Conservation (phyloP, 2,888 invertebrate genomes). For the Incurvaria masculella region DNA sequence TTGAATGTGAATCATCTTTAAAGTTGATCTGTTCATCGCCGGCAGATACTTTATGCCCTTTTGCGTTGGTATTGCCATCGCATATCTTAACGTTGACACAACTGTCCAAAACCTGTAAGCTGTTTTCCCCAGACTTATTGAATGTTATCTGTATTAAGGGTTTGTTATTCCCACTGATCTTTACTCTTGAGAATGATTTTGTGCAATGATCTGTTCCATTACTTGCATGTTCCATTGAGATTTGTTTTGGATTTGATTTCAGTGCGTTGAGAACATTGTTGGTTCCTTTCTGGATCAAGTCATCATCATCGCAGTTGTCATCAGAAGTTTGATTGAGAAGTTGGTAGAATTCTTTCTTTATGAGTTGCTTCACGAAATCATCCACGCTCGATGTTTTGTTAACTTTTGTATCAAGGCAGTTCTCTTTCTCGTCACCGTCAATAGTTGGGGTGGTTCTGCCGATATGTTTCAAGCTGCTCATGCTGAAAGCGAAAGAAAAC, state of each 20-base stretch:
- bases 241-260: conserved; percentile 16
- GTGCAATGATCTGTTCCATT: too few species aligned
- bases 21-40: background rate
- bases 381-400: conserved; percentile 40
- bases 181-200: conserved; percentile 36
- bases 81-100: conserved; percentile 44
- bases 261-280: conserved; percentile 33
- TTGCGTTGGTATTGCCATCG: conserved; percentile 20
- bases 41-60: background rate
- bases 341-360: conserved; percentile 40
- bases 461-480: background rate
- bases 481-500: too few species aligned
- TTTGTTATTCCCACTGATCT: conserved; percentile 47
- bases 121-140: conserved; percentile 37
- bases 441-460: background rate
- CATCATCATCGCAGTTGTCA: conserved; percentile 28
- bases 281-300: conserved; percentile 33
- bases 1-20: conserved; percentile 23
- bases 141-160: conserved; percentile 45
- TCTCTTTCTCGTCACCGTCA: background rate
- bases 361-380: conserved; percentile 40
- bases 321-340: conserved; percentile 33
- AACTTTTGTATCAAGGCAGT: background rate
- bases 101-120: conserved; percentile 40
- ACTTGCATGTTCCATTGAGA: background rate